These are phyloP conservation scores for Heliconius ethilla DNA, from an alignment of 2,888 invertebrate genomes.

Conservation along the genomic window DNA sequence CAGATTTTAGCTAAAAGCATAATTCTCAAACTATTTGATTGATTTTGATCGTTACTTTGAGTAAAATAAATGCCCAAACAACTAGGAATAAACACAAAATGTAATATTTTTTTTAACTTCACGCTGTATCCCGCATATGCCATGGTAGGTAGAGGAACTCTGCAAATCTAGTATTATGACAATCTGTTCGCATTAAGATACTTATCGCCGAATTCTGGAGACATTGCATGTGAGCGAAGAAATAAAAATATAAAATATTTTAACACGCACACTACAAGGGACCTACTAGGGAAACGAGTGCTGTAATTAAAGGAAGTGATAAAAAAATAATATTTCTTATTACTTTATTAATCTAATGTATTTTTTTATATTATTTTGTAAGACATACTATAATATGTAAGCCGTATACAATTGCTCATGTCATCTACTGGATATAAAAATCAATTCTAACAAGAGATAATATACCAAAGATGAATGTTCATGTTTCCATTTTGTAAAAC, in stretches of 20 bases:
- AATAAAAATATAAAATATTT: no score
- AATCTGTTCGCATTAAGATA: no score
- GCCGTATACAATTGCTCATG: slow-evolving; percentile 19
- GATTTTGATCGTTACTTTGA: slow-evolving; percentile 9
- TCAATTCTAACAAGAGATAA: slow-evolving; percentile 29
- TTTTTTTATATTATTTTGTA: background rate
- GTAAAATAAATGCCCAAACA: background rate
- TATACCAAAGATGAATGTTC: slow-evolving; percentile 37
- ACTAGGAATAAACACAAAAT: background rate
- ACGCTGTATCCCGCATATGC: no score
- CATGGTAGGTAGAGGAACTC: no score
- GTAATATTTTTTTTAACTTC: background rate
- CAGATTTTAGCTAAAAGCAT: slow-evolving; percentile 23
- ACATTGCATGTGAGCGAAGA: no score
- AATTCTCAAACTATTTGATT: slow-evolving; percentile 18
- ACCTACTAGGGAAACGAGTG: no score
- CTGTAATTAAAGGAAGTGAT: no score
- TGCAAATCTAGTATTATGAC: no score
- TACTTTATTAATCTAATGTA: background rate
- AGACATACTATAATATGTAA: background rate
- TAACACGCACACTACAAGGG: no score
- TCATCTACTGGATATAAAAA: slow-evolving; percentile 39
- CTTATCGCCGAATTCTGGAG: no score
- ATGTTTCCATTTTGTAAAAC: slow-evolving; percentile 38
- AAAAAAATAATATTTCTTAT: background rate